These are phyloP conservation scores for Pantherophis vulpinus DNA, from an alignment of 2,797 vertebrate species.

Conservation along the genomic window DNA sequence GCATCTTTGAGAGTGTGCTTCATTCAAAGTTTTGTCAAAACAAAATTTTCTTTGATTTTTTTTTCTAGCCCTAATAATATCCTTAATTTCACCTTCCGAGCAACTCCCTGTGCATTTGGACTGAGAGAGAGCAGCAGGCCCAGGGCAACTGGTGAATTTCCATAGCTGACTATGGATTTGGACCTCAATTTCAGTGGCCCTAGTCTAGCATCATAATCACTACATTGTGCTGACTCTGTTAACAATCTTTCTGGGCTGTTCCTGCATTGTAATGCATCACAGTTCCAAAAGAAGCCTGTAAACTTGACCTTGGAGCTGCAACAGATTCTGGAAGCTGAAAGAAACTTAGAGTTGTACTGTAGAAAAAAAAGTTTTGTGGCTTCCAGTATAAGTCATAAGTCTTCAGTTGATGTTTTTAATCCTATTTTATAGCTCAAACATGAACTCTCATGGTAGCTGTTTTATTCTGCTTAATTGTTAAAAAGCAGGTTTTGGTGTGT, in stretches of 20 bases:
- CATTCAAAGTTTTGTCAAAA: background rate
- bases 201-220: background rate
- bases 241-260: background rate
- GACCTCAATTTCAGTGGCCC: background rate
- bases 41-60: background rate
- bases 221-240: background rate
- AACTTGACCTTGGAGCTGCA: background rate
- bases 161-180: background rate
- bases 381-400: background rate
- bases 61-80: background rate
- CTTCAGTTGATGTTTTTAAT: background rate
- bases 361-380: background rate
- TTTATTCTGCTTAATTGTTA: background rate
- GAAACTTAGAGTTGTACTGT: background rate
- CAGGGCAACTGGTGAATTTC: background rate
- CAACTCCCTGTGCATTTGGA: background rate
- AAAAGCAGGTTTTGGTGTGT: background rate
- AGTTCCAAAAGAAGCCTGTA: background rate
- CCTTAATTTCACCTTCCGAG: background rate
- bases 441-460: background rate
- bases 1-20: background rate
- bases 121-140: background rate
- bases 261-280: background rate
- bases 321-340: background rate
- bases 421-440: background rate